Evolutionary conservation across 2,888 invertebrate genomes (phyloP), one percentile per base, ranked within the genome.

Genomic region (Ectobius pallidus): DNA sequence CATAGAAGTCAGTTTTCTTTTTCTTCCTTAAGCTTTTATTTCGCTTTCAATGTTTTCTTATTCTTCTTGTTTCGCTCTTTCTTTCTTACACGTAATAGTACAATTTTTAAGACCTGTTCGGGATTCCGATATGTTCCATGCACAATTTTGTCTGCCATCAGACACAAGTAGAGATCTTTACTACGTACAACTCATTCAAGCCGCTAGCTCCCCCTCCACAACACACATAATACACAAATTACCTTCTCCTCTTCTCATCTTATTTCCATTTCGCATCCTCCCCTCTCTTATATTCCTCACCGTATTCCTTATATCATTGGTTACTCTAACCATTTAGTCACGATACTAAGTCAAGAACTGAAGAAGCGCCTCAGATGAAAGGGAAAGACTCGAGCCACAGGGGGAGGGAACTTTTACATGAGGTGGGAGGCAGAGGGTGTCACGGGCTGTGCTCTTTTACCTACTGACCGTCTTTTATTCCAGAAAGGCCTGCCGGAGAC

Each of bases 401-500:
- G 39, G 14, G 18, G 16, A 52, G 52, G 25, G 34, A 55, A 34
- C 18, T n/a, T 4, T 7, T 30, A 22, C 1, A 49, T 25, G 49
- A 68, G 39, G 34, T 6, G 39, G 39, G 22, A 22, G 32, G 42
- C 9, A 34, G 55, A 55, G 46, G 61, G 55, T 46, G 58, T 34
- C 20, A 18, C 16, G 63, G 34, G 63, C 32, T 52, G 25, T 4
- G 46, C 16, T 46, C 44, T 39, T 32, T 39, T 52, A 65, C 71
- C 71, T 71, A 71, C 71, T 71, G 71, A 71, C 71, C 71, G 71
- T 71, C 49, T 63, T 71, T 63, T 49, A 44, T 30, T 39, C 49
- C 63, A 25, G 22, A 32, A 52, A 39, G 39, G 20, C 25, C 39
- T 27, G n/a, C n/a, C n/a, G 32, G 20, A 46, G 62, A 46, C 69